Percentiles rank a stretch among this genome's conserved stretches.
phyloP scores from a whole-genome alignment of 2,888 invertebrate genomes.

The Phyllotreta striolata region DNA sequence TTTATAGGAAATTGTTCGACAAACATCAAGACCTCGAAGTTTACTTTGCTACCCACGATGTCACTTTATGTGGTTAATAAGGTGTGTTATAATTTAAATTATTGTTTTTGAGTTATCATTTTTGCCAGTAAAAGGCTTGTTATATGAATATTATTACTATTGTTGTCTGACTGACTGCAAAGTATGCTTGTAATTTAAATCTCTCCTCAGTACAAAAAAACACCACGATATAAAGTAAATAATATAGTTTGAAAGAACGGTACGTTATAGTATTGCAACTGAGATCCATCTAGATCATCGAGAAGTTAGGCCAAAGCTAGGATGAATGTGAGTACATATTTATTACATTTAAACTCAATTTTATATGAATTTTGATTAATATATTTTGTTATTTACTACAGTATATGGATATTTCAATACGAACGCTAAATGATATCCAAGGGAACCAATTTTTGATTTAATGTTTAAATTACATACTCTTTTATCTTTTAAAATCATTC shows the following conservation, averaged over 20 bases:
- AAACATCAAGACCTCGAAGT: conserved; percentile 1
- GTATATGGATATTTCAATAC: not conserved
- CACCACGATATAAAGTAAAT: conserved; percentile 59
- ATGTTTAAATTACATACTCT: too few species aligned
- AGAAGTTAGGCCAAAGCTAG: conserved; percentile 11
- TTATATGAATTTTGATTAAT: too few species aligned
- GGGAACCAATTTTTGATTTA: too few species aligned
- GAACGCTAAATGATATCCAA: too few species aligned
- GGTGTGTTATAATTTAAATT: conserved; percentile 58
- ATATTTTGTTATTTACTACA: conserved; percentile 9
- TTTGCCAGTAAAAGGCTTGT: conserved; percentile 59
- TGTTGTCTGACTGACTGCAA: conserved; percentile 61
- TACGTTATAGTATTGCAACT: conserved; percentile 34
- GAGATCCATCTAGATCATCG: conserved; percentile 36
- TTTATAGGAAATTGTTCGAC: not conserved
- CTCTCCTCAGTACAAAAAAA: conserved; percentile 62
- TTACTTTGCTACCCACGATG: conserved; percentile 31
- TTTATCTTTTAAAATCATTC: too few species aligned
- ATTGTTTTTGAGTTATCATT: conserved; percentile 53
- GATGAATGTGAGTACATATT: conserved; percentile 13
- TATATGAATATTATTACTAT: conserved; percentile 58
- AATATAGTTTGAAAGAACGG: conserved; percentile 46
- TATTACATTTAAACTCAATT: not conserved
- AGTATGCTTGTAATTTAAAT: conserved; percentile 55
- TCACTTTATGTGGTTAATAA: conserved; percentile 56